phyloP scores from a whole-genome alignment of 1,140 invertebrate species.

The Hyles vespertilio region DNA sequence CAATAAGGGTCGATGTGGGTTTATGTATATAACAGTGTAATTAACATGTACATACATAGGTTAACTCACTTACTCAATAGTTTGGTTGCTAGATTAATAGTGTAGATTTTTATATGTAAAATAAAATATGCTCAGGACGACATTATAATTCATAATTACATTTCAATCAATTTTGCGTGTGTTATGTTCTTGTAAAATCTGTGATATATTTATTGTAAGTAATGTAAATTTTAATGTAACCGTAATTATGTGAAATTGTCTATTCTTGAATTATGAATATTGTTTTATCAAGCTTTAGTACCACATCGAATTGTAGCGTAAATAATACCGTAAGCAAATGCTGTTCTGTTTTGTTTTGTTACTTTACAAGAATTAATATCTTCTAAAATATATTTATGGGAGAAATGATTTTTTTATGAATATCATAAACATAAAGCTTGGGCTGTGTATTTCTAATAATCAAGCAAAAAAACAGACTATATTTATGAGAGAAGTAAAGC shows the following conservation, averaged over 20 bases:
- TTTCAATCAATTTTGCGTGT: conserved; percentile 21
- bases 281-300: conserved; percentile 1
- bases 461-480: too few species aligned
- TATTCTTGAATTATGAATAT: conserved; percentile 34
- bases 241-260: conserved; percentile 48
- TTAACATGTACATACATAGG: conserved; percentile 53
- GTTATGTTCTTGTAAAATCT: conserved; percentile 68
- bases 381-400: too few species aligned
- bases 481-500: too few species aligned
- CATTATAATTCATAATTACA: conserved; percentile 11
- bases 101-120: conserved; percentile 53
- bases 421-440: too few species aligned
- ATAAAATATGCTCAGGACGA: conserved; percentile 30
- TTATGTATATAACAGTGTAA: conserved; percentile 55
- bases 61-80: conserved; percentile 40
- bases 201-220: conserved; percentile 76
- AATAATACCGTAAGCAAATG: background rate
- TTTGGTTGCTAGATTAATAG: conserved; percentile 49
- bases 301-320: background rate
- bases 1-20: background rate
- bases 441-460: too few species aligned
- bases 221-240: conserved; percentile 51
- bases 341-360: background rate
- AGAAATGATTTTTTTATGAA: too few species aligned
- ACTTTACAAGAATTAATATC: too few species aligned